These are phyloP conservation scores for Gonocerus acuteangulatus DNA, from an alignment of 2,888 invertebrate species.

Conservation along the genomic window DNA sequence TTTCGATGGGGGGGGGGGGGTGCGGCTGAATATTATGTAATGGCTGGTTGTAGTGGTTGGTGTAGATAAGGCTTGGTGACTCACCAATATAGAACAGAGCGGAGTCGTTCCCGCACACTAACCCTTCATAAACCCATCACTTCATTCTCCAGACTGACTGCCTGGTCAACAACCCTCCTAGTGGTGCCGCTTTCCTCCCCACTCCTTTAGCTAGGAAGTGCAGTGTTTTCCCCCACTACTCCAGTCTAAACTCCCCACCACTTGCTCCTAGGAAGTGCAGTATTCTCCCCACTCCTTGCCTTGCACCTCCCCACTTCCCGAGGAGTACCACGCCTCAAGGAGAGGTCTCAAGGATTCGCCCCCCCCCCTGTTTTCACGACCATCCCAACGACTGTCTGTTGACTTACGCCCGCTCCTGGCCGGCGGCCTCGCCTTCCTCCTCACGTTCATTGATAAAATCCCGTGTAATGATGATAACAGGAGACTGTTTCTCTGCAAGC, in stretches of 20 bases:
- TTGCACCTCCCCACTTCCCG: neutral
- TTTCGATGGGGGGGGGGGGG: no score
- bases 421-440: no score
- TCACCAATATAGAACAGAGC: conserved; percentile 18
- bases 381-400: no score
- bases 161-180: conserved; percentile 21
- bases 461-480: no score
- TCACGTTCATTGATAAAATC: no score
- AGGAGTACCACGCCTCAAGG: neutral
- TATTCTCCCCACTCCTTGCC: no score
- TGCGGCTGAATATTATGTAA: conserved; percentile 7
- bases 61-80: conserved; percentile 21
- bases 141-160: conserved; percentile 17
- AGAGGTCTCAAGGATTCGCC: neutral
- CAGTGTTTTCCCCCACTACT: neutral
- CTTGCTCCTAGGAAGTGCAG: no score
- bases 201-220: neutral
- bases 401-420: no score
- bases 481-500: no score
- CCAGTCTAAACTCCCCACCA: neutral
- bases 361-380: neutral
- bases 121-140: conserved; percentile 9
- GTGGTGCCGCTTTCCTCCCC: conserved; percentile 5
- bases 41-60: neutral
- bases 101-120: neutral